A percentile compares a stretch with the other conserved stretches of the same genome.
Evolutionary conservation across 2,888 invertebrate genomes (phyloP).

Genomic region (Neoascia interrupta): DNA sequence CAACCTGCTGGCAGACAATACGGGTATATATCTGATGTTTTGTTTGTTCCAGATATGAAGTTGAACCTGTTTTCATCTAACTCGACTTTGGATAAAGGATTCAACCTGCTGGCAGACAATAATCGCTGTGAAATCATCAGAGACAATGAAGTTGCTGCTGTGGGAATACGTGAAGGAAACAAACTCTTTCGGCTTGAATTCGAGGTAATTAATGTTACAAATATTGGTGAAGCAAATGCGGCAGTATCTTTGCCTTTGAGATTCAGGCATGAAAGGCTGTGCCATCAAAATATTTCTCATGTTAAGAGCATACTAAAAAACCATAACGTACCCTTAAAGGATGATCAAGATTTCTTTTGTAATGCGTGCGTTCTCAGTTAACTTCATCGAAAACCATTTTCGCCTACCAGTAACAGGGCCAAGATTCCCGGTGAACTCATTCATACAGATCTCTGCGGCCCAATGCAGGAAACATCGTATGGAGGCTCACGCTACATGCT

Average conservation of each 20-base stretch:
- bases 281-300: constrained; percentile 15
- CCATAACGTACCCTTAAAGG: neutral
- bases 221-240: no score
- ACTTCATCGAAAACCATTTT: constrained; percentile 18
- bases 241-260: no score
- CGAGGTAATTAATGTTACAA: no score
- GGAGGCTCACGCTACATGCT: constrained; percentile 8
- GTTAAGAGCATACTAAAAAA: neutral
- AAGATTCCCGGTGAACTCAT: neutral
- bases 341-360: constrained; percentile 16
- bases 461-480: constrained; percentile 20
- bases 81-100: constrained; percentile 59
- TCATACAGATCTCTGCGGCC: no score
- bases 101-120: constrained; percentile 14
- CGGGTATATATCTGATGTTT: constrained; percentile 59
- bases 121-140: neutral
- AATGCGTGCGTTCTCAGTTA: constrained; percentile 11
- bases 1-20: no score
- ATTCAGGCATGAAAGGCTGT: constrained; percentile 9
- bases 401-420: neutral
- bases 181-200: no score
- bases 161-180: neutral
- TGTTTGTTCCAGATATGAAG: constrained; percentile 64
- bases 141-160: neutral
- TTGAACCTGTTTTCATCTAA: constrained; percentile 69